Base-by-base conservation (phyloP, 1,140 invertebrate species). In the Halesus radiatus region DNA sequence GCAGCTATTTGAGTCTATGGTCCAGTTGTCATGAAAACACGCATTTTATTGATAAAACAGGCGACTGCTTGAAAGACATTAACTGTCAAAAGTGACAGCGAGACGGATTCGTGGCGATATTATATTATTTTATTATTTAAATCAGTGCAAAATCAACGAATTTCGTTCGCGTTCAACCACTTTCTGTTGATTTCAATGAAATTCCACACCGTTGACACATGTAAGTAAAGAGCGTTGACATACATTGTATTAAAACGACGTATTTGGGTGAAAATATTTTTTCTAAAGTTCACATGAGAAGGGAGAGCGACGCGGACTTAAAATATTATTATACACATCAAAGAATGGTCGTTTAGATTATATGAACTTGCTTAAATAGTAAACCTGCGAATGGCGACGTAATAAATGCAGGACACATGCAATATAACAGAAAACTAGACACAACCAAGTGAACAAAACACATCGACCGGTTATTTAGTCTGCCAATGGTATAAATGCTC, bases 21-120 rank as follows among this genome's bases (percentile, higher is more conserved):
- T 45, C 37, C 10, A 45, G 37, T 45, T 45, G 37, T 45, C 37
- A 45, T 45, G 37, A 45, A 45, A 45, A 45, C 37, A 45, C 37
- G 37, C 37, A 45, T 45, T 45, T 32, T 77, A 77, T 77, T n/a
- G 75, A 77, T 77, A 77, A 62, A 77, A 77, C 75, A 77, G 75
- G 22, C 22, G 20, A 26, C 75, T 77, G 75, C 45, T 8, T 2
- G 29, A 15, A 58, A 50, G 23, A 52, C 70, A 50, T 58, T 64
- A 77, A 64, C 62, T 77, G 75, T 77, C 75, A 77, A 37, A 50
- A 50, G 26, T 77, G 75, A 77, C 75, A 77, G 75, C 45, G 45
- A 66, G 10, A 22, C 20, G 13, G 18, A 64, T 62, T 77, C 75
- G 75, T 77, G 75, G 75, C 75, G 74, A 60, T 23, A 29, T 16